Evolutionary conservation across 2,113 vertebrate species (phyloP), one percentile per base, ranked within the genome.

Genomic region (Podarcis cretensis): DNA sequence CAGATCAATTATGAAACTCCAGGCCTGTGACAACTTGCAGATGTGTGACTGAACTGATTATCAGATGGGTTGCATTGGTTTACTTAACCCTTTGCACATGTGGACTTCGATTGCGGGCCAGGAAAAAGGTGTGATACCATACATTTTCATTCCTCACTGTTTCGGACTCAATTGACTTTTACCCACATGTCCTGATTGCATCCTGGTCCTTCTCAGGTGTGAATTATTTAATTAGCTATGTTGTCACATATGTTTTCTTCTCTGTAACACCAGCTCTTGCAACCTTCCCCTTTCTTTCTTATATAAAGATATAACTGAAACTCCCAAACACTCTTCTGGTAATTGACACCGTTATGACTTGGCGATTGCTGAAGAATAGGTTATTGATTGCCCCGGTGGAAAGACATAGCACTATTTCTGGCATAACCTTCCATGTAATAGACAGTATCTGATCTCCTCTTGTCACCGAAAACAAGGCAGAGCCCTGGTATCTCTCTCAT

Each of bases 31-130:
- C 43, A 92, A 86, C 85, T 63, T 87, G 3, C 27, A 84, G 63
- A 9, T 12, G n/a, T 85, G 74, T 92, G 87, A 90, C 16, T 88
- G 21, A 88, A 81, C 78, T 92, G 88, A 79, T 94, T 43, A 83
- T 57, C 59, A 79, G 40, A 84, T n/a, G 1, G 77, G 43, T 86
- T 91, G 25, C 6, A 92, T 40, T 1, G 48, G 27, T 84, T 90
- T 84, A 76, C 87, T 86, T 87, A 90, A 92, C 48, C 79, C 6
- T 83, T 88, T 63, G 25, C 1, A 20, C 37, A 71, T n/a, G 71
- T 0, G 0, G 30, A 77, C 80, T 88, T 84, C 78, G 21, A 85
- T 30, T n/a, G 81, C 68, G 37, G 74, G 57, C 90, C 78, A 37
- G 27, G 9, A 32, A 7, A 7, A 91, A 66, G 3, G 84, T 87